Percentiles rank a stretch among this genome's conserved stretches.
Conservation (phyloP, 2,797 vertebrate genomes). For the Fistularia commersonii region DNA sequence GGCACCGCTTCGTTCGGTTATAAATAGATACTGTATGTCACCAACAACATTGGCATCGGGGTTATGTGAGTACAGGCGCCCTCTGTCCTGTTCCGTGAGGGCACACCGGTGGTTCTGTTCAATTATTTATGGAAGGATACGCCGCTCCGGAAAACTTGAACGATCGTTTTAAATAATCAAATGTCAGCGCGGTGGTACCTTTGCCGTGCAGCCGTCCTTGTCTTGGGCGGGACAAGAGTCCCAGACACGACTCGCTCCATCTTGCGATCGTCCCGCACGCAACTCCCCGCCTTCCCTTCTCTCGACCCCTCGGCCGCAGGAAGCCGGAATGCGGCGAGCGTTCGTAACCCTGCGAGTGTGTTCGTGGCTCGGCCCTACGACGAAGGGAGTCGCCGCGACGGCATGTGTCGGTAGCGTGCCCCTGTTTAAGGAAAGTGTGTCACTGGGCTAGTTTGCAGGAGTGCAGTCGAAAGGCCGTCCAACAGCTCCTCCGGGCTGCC, state of each 20-base stretch:
- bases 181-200: slow-evolving; percentile 13
- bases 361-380: slow-evolving; percentile 22
- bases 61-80: slow-evolving; percentile 46
- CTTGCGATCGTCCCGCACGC: background rate
- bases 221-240: no score
- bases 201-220: no score
- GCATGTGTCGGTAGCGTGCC: slow-evolving; percentile 50
- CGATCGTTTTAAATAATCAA: slow-evolving; percentile 47
- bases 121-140: slow-evolving; percentile 50
- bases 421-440: slow-evolving; percentile 68
- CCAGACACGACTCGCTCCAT: no score
- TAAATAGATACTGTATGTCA: slow-evolving; percentile 51
- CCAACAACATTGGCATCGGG: slow-evolving; percentile 34
- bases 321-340: slow-evolving; percentile 25
- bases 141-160: slow-evolving; percentile 44
- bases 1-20: slow-evolving; percentile 41
- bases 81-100: slow-evolving; percentile 44
- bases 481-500: slow-evolving; percentile 56
- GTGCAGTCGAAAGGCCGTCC: slow-evolving; percentile 44
- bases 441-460: slow-evolving; percentile 70
- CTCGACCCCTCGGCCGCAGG: slow-evolving; percentile 27
- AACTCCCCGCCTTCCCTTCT: slow-evolving; percentile 17
- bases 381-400: slow-evolving; percentile 40
- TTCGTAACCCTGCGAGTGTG: slow-evolving; percentile 13
- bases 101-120: slow-evolving; percentile 30